Percentiles rank a stretch among this genome's conserved stretches.
These are phyloP conservation scores for Ginglymostoma cirratum DNA, from an alignment of 2,113 vertebrate species.

Conservation along the genomic window DNA sequence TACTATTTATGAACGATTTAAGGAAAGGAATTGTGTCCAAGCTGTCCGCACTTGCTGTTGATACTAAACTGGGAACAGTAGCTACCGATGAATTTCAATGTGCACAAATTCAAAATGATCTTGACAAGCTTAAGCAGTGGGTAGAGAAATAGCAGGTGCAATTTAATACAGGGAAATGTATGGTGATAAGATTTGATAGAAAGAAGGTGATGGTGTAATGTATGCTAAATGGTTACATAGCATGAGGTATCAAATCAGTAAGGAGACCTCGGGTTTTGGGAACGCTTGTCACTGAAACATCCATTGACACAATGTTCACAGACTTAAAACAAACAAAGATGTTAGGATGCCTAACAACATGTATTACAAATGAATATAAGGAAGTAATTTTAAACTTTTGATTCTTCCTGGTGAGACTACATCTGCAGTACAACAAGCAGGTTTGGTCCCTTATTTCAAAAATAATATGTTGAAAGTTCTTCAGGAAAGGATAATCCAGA, in stretches of 20 bases:
- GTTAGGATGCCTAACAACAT: background rate
- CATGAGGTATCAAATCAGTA: background rate
- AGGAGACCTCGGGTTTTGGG: background rate
- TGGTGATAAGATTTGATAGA: background rate
- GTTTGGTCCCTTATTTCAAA: background rate
- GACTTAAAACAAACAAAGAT: no score
- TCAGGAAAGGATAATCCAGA: background rate
- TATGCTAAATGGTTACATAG: background rate
- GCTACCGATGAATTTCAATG: background rate
- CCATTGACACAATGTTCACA: no score
- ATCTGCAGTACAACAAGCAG: background rate
- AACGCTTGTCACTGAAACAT: background rate
- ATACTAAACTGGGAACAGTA: constrained; percentile 10
- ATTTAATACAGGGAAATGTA: background rate
- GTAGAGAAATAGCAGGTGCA: background rate
- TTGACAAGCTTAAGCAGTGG: background rate
- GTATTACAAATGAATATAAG: background rate
- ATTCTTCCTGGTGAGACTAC: background rate
- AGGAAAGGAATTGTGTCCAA: background rate
- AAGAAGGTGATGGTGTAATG: background rate
- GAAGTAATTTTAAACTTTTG: background rate
- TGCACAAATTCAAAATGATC: background rate
- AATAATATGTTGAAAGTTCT: background rate
- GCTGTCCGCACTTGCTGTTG: background rate
- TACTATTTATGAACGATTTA: background rate